Conservation (phyloP, 37 sponge, comb jelly and placozoan genomes). For the Oscarella lobularis region DNA sequence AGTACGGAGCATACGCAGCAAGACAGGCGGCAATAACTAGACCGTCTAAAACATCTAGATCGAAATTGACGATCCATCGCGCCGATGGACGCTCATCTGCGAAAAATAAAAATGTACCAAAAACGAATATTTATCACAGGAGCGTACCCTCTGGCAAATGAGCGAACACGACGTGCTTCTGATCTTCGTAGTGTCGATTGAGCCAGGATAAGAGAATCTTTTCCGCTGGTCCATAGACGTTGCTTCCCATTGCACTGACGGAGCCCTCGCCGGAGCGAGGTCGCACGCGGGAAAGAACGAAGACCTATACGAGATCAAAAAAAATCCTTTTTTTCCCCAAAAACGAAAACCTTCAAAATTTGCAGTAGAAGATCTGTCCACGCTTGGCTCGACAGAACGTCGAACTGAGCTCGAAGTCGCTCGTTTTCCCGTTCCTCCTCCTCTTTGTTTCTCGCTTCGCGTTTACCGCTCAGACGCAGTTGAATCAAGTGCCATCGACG, state of each 20-base stretch:
- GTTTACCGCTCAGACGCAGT: neutral
- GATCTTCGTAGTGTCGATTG: constrained; percentile 47
- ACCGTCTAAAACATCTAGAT: constrained; percentile 67
- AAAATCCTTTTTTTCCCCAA: no score
- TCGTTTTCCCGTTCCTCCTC: neutral
- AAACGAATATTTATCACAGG: no score
- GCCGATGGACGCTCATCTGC: constrained; percentile 14
- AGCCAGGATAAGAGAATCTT: constrained; percentile 56
- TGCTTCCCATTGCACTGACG: constrained; percentile 13
- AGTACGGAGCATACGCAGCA: constrained; percentile 55
- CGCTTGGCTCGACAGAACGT: constrained; percentile 20
- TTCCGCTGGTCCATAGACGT: constrained; percentile 50
- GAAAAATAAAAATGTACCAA: neutral
- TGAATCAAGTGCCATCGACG: constrained; percentile 17
- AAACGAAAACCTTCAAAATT: constrained; percentile 42
- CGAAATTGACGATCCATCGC: constrained; percentile 41
- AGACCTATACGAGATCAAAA: no score
- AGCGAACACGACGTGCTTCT: constrained; percentile 24
- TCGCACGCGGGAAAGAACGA: constrained; percentile 24
- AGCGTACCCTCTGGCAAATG: constrained; percentile 1
- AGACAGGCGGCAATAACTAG: constrained; percentile 51
- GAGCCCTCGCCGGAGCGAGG: constrained; percentile 10
- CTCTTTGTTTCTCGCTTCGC: neutral
- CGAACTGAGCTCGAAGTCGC: constrained; percentile 17
- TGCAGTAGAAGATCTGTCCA: constrained; percentile 62